Evolutionary conservation across 2,797 vertebrate genomes (phyloP), one percentile per base, ranked within the genome.

Genomic region (Petrocephalus schoutedeni): DNA sequence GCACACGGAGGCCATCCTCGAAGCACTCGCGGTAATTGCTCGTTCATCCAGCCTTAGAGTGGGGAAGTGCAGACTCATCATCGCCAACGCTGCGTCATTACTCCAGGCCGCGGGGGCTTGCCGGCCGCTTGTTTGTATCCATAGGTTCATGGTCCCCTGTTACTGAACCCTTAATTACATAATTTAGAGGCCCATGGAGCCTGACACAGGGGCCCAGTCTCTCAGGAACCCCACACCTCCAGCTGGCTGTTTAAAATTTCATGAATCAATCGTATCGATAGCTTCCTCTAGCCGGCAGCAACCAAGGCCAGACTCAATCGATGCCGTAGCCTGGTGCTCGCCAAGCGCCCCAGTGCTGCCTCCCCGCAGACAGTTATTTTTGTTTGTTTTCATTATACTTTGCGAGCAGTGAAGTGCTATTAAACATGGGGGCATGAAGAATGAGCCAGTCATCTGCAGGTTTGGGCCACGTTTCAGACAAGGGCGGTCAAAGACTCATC

Each of bases 131-230:
- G 21, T 89, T 57, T 86, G 54, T 41, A 41, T 89, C 80, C 36
- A 87, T 88, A 85, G 82, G 54, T 45, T 82, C 74, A 83, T 74
- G 77, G 59, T 28, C 61, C 59, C 32, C 49, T 51, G 59, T 53
- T 49, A 71, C 67, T 86, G 85, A 89, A 53, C 83, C 89, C 77
- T 9, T 45, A 51, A 87, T 86, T 85, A 88, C 88, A 82, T 82
- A 56, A 87, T 87, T 51, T 87, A n/a, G 32, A 80, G 51, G 57
- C 58, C 45, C 8, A n/a, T 57, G 51, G 51, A 49, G 85, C 84
- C 67, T 16, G 41, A 56, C 88, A 54, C 71, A 16, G 64, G 41
- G 56, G 67, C 54, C 58, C 19, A 16, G 41, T 6, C 51, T 58
- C 19, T 57, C 7, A 51, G 54, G 58, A 14, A 54, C 32, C 49